phyloP scores from a whole-genome alignment of 2,113 vertebrate genomes.

The Chiloscyllium plagiosum region DNA sequence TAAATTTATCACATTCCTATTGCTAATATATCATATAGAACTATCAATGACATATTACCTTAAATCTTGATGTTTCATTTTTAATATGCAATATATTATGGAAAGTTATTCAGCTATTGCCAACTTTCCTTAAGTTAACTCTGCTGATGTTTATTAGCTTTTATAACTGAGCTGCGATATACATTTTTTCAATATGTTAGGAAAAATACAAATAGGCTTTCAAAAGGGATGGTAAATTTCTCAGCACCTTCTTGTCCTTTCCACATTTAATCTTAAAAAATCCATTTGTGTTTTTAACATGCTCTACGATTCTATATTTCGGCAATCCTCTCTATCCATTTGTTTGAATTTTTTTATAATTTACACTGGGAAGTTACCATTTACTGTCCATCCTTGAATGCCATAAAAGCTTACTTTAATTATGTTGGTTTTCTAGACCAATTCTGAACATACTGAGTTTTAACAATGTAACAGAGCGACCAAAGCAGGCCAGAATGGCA shows the following conservation, averaged over 20 bases:
- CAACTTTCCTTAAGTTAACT: not conserved
- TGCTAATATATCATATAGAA: not conserved
- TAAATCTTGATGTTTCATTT: not conserved
- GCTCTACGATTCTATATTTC: not conserved
- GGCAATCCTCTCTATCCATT: not conserved
- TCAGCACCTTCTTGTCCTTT: not conserved
- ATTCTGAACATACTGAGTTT: not conserved
- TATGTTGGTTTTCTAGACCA: not conserved
- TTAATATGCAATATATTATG: not conserved
- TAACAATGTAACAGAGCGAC: not conserved
- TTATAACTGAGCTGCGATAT: not conserved
- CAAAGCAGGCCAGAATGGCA: not conserved
- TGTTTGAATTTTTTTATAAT: not conserved
- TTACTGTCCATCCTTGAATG: not conserved
- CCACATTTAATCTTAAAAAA: not conserved
- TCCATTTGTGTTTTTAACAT: not conserved
- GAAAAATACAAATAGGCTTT: not conserved
- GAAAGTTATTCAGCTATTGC: not conserved
- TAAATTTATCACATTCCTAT: not conserved
- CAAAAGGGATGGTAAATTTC: not conserved
- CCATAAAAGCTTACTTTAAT: not conserved
- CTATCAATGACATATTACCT: not conserved
- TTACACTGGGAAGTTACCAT: not conserved
- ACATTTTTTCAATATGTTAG: not conserved
- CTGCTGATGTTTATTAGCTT: not conserved